Evolutionary conservation across 2,797 vertebrate genomes (phyloP).

Genomic region (Muraenolepis orangiensis): DNA sequence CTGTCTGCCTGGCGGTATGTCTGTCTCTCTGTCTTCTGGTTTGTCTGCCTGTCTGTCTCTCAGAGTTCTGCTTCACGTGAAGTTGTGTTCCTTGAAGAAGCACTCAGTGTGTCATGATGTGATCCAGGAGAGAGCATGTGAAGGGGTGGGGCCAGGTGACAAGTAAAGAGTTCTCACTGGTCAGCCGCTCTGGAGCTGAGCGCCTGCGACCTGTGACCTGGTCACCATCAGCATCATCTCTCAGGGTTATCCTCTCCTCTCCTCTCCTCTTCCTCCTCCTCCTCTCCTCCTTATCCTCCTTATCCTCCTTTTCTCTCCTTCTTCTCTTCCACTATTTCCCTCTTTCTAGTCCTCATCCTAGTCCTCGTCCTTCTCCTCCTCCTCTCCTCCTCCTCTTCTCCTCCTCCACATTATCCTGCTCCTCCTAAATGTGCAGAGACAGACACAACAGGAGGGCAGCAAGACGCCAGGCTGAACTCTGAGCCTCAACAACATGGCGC

Average conservation of each 20-base stretch:
- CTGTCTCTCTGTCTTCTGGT: not conserved
- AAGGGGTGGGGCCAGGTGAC: not conserved
- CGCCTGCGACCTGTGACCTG: not conserved
- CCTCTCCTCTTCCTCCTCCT: not conserved
- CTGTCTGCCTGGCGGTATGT: not conserved
- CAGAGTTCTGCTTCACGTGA: not conserved
- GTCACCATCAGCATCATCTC: not conserved
- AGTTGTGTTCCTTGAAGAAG: not conserved
- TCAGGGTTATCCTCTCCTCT: not conserved
- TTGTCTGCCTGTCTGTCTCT: not conserved
- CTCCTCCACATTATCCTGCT: not conserved
- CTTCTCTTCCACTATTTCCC: too few species aligned
- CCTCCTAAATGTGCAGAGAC: not conserved
- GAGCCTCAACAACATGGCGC: not conserved
- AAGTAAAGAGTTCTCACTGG: slow-evolving; percentile 1
- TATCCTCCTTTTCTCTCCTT: too few species aligned
- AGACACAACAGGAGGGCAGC: not conserved
- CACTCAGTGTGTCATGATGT: not conserved
- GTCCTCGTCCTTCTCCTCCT: too few species aligned
- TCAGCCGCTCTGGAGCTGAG: not conserved
- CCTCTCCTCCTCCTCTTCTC: not conserved
- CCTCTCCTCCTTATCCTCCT: too few species aligned
- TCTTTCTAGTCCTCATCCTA: too few species aligned
- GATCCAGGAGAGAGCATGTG: not conserved
- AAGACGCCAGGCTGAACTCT: not conserved